Evolutionary conservation across 2,888 invertebrate species (phyloP), one percentile per base, ranked within the genome.

Genomic region (Tethea ocularis): DNA sequence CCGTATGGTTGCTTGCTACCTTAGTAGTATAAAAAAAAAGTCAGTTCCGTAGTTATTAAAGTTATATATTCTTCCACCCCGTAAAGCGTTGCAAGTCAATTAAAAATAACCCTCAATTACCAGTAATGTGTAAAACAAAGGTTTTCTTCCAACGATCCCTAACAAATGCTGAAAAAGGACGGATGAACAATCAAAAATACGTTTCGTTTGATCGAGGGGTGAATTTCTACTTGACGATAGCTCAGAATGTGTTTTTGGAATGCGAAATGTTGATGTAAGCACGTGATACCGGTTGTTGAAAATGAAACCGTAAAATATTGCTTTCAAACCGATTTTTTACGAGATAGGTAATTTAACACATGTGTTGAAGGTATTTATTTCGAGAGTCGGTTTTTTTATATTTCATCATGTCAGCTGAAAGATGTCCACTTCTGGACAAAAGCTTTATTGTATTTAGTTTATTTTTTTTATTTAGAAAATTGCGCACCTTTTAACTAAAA

Each of bases 131-230:
- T 29, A 29, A 29, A 5, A 7, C 1, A 10, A 24, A 36, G n/a
- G 41, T 41, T 41, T 41, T 46, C n/a, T 20, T 20, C 20, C 5
- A 24, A 29, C 51, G 58, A 61, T n/a, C 63, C 57, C 59, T 29
- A 57, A 57, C 7, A 41, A 33, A 54, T 22, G 33, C 10, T 61
- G 64, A 55, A 72, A 75, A 53, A 68, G 73, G 69, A 78, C 71
- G 60, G 71, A 67, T 65, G 71, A 73, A 78, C 80, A 77, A 88
- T 88, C 86, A 87, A 88, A 89, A 83, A 84, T 85, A 75, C 84
- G 84, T 87, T 86, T 82, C 63, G 74, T 80, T 80, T 77, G 80
- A 82, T 83, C 78, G 82, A 75, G 77, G 75, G 79, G 63, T 60
- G 70, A 58, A 62, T 68, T 60, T 59, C 57, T 51, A 60, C 24